A percentile compares a stretch with the other conserved stretches of the same genome.
Conservation (phyloP, 2,888 invertebrate genomes). For the Cecidostiba fungosa region DNA sequence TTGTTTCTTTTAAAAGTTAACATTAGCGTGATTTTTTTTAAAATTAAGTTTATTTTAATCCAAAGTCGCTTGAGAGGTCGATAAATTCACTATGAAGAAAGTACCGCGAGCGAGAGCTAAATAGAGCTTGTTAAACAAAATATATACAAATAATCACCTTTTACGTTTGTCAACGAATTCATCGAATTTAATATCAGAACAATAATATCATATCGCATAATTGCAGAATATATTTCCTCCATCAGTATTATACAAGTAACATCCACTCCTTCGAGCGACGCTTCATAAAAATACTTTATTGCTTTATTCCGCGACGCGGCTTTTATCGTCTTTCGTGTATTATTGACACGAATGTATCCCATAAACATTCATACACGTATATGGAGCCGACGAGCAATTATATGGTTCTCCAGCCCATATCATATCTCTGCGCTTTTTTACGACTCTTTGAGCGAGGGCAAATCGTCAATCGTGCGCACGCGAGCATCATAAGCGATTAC, state of each 20-base stretch:
- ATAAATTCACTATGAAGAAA: no score
- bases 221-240: not conserved
- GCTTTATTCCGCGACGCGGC: not conserved
- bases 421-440: not conserved
- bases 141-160: no score
- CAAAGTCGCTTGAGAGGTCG: no score
- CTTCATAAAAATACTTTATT: constrained; percentile 11
- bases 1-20: no score
- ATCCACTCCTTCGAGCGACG: not conserved
- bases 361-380: not conserved
- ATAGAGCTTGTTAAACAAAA: no score
- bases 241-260: not conserved
- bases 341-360: constrained; percentile 33
- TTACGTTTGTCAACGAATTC: no score
- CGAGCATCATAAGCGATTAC: constrained; percentile 33
- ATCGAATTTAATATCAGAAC: no score
- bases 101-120: no score
- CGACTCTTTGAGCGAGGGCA: not conserved
- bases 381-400: not conserved
- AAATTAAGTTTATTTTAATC: no score
- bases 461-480: not conserved
- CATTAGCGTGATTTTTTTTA: no score
- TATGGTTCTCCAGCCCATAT: not conserved
- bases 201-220: no score
- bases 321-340: constrained; percentile 5